Conservation (phyloP, 1,140 invertebrate genomes). For the Hormaphis cornu region DNA sequence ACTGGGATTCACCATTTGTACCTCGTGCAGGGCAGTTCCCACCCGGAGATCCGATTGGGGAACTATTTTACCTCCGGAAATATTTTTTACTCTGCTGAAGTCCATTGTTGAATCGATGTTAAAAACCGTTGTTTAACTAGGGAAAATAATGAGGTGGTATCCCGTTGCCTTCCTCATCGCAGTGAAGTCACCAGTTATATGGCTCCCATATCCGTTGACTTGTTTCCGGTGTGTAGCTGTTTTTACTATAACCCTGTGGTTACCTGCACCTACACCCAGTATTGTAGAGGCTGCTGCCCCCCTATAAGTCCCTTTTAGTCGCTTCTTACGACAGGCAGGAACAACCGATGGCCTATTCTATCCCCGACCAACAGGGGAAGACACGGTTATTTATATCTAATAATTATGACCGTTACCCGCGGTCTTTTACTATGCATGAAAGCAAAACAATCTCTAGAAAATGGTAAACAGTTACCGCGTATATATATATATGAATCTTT, state of each 20-base stretch:
- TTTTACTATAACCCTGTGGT: no score
- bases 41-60: slow-evolving; percentile 18
- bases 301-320: neutral
- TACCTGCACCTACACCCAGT: neutral
- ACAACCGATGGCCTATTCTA: neutral
- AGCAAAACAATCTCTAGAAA: no score
- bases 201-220: no score
- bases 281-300: neutral
- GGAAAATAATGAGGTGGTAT: neutral
- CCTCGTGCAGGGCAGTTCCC: neutral
- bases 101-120: neutral
- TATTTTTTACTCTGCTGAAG: neutral
- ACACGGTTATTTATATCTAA: no score
- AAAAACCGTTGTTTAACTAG: neutral
- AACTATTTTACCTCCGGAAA: neutral
- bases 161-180: neutral
- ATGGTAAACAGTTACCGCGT: no score
- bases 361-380: neutral
- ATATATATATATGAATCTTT: no score
- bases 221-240: no score
- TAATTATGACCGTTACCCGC: no score
- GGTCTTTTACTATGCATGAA: no score
- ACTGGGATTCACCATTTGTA: neutral
- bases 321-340: no score
- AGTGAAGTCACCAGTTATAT: no score